phyloP scores from a whole-genome alignment of 2,888 invertebrate genomes.

The Dorcus hopei region DNA sequence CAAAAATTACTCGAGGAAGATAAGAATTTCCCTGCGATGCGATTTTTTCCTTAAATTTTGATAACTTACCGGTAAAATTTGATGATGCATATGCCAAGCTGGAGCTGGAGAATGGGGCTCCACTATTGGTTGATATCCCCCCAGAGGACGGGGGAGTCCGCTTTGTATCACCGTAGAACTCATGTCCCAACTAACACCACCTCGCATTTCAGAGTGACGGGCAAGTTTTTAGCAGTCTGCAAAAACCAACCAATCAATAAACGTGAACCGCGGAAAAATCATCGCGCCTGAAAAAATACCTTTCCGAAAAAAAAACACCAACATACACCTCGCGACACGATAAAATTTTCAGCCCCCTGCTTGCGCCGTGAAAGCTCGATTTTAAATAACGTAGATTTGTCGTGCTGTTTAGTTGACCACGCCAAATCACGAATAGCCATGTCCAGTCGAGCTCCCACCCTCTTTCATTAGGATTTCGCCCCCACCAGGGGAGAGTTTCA shows the following conservation, averaged over 20 bases:
- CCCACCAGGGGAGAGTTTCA: conserved; percentile 19
- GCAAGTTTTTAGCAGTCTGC: neutral
- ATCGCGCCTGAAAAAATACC: no score
- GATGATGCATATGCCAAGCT: conserved; percentile 38
- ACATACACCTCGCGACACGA: neutral
- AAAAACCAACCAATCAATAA: neutral
- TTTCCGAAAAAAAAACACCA: no score
- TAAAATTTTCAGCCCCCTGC: neutral
- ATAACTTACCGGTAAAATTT: conserved; percentile 34
- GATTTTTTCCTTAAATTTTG: neutral
- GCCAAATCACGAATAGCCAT: conserved; percentile 35
- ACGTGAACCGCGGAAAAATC: no score
- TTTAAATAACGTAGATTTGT: neutral
- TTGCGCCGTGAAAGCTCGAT: neutral
- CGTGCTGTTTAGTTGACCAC: conserved; percentile 25
- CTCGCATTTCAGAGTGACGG: conserved; percentile 31
- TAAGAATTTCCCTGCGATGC: no score
- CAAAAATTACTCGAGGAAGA: no score
- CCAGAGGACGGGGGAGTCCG: conserved; percentile 31
- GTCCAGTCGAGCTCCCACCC: conserved; percentile 33
- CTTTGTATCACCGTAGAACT: conserved; percentile 37
- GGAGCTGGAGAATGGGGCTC: conserved; percentile 39
- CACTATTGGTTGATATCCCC: conserved; percentile 36
- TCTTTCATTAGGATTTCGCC: conserved; percentile 24
- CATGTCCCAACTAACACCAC: conserved; percentile 36